Evolutionary conservation across 2,888 invertebrate genomes (phyloP), one percentile per base, ranked within the genome.

Genomic region (Andrena praecox): DNA sequence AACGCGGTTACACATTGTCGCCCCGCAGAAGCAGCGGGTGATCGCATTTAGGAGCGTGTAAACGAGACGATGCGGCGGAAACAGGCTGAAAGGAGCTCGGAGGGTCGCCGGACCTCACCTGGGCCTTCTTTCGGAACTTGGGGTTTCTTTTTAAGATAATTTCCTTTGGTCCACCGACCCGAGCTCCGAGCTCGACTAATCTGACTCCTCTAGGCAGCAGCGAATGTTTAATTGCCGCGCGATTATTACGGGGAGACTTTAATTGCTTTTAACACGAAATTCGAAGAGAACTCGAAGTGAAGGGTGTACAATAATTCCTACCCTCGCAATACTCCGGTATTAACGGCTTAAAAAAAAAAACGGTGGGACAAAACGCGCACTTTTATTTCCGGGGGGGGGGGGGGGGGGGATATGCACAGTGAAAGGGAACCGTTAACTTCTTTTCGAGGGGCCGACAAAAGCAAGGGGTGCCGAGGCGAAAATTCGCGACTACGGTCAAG

Each of bases 11-110:
- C 70, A 63, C 66, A 16, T 33, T 29, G 69, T 62, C 52, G 33
- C 54, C 42, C 0, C 24, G 52, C 16, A 27, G 27, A 16, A 78
- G 27, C 81, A 81, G 76, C 68, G 67, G 76, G 76, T 24, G 72
- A 63, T 76, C 70, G 52, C 20, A 59, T 84, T 81, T 50, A 54
- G 24, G 48, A 16, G 56, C 35, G 42, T 68, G 68, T 82, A 74
- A 52, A 66, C 71, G 59, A 35, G 68, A 24, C 29, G 29, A 60
- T 62, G 52, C 42, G 54, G 12, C 8, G 3, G 16, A 12, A 29
- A 59, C 29, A 31, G 12, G 3, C 29, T 50, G 62, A 70, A 74
- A 67, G 31, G 31, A 27, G 8, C n/a, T 27, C 31, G 16, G 12
- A 35, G 20, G 29, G 31, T 52, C 31, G 24, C 31, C 27, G 56